phyloP scores from a whole-genome alignment of 2,113 vertebrate genomes.

The Thomomys bottae region DNA sequence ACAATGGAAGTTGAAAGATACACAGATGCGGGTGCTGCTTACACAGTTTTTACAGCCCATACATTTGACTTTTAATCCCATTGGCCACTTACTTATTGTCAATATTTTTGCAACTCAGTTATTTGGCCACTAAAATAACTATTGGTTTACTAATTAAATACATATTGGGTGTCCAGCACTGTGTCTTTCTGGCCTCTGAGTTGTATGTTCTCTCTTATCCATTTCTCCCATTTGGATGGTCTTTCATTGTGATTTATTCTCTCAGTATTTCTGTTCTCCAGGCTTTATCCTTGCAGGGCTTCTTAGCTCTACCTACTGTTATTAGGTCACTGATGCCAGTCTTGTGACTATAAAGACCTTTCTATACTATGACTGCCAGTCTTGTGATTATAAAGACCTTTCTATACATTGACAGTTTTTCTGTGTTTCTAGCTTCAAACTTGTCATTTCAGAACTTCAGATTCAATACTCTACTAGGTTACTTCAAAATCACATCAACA shows the following conservation, averaged over 20 bases:
- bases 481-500: not conserved
- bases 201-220: not conserved
- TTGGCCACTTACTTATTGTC: not conserved
- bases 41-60: not conserved
- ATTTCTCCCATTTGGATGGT: not conserved
- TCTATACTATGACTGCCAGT: not conserved
- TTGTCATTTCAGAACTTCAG: not conserved
- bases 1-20: not conserved
- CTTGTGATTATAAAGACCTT: not conserved
- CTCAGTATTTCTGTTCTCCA: not conserved
- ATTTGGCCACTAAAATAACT: not conserved
- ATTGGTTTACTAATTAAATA: not conserved
- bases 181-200: not conserved
- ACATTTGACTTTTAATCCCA: not conserved
- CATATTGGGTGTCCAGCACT: not conserved
- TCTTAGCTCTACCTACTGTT: not conserved
- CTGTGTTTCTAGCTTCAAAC: not conserved
- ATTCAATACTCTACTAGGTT: not conserved
- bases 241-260: too few relatives aligned
- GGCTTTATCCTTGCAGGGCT: not conserved
- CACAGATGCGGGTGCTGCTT: not conserved
- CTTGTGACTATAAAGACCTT: not conserved
- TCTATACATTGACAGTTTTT: not conserved
- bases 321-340: not conserved
- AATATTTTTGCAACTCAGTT: not conserved